Evolutionary conservation across 92 coral and sea anemone species (phyloP), one percentile per base, ranked within the genome.

Genomic region (Actinernus sp.): DNA sequence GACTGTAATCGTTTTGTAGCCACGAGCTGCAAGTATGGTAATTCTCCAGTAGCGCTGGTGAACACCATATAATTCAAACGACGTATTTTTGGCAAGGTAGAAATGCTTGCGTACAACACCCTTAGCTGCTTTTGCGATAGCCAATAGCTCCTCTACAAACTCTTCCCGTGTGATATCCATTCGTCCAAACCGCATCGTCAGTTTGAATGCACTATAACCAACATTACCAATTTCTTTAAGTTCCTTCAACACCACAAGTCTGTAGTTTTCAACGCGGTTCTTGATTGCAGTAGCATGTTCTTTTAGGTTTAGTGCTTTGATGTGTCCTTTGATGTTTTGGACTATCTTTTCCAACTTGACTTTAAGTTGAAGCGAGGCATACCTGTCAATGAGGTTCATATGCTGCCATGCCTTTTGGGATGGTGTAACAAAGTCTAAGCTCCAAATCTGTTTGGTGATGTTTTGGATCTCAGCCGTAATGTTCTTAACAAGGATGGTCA

Each of bases 341-440:
- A 76, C 76, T 11, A 87, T 71, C 45, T 68, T 52, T 50, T 86
- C 51, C 97, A 89, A 90, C 33, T 73, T 88, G 22, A 58, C 83
- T 44, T 66, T 58, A 13, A 86, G 81, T 31, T 68, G 49, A 27
- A 90, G 55, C 7, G 89, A 92, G 20, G 45, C 63, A 53, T 69
- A 31, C 58, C 73, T 83, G 38, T 79, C 60, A 39, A 60, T 68
- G 18, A 90, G 49, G 61, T 90, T 92, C 61, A 81, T 71, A 19
- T 90, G 57, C 3, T 27, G 49, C 92, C 92, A 90, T 7, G 88
- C 73, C 54, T 26, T 61, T 61, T 70, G 74, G 55, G 73, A 41
- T 8, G 65, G 80, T 2, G 73, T 61, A 30, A 31, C 26, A 23
- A 90, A 26, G 61, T 86, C 97, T 5, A 90, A 66, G 49, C 58